phyloP scores from a whole-genome alignment of 1,140 invertebrate species.

The Formica selysi region DNA sequence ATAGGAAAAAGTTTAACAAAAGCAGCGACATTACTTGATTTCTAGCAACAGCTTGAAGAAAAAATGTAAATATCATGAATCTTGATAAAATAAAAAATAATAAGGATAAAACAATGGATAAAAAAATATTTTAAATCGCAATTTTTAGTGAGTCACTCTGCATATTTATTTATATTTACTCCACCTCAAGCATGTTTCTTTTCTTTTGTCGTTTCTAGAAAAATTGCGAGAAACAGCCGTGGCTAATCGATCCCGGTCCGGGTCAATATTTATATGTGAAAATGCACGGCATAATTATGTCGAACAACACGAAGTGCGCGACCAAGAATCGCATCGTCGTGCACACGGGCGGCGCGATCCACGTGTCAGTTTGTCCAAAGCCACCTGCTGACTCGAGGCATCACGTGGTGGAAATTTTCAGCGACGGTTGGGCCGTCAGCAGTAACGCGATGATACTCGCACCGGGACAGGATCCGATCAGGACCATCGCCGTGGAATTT shows the following conservation, averaged over 20 bases:
- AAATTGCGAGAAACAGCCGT: constrained; percentile 92
- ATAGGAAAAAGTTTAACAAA: neutral
- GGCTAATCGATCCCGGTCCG: constrained; percentile 92
- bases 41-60: neutral
- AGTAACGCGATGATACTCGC: constrained; percentile 87
- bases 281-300: constrained; percentile 89
- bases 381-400: constrained; percentile 87
- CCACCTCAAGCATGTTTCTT: neutral
- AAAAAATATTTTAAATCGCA: neutral
- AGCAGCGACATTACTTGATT: neutral
- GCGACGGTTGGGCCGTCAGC: constrained; percentile 91
- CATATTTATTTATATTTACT: neutral
- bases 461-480: constrained; percentile 88
- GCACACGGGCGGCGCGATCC: constrained; percentile 89
- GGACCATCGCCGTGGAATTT: constrained; percentile 92
- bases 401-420: constrained; percentile 92
- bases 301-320: constrained; percentile 87
- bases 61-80: constrained; percentile 7
- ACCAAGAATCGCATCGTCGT: constrained; percentile 91
- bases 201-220: constrained; percentile 86
- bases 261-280: constrained; percentile 91
- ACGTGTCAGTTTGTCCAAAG: constrained; percentile 91
- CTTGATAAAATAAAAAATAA: neutral
- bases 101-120: neutral
- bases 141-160: neutral